Conservation (phyloP, 1,140 invertebrate genomes). For the Anastrepha ludens region DNA sequence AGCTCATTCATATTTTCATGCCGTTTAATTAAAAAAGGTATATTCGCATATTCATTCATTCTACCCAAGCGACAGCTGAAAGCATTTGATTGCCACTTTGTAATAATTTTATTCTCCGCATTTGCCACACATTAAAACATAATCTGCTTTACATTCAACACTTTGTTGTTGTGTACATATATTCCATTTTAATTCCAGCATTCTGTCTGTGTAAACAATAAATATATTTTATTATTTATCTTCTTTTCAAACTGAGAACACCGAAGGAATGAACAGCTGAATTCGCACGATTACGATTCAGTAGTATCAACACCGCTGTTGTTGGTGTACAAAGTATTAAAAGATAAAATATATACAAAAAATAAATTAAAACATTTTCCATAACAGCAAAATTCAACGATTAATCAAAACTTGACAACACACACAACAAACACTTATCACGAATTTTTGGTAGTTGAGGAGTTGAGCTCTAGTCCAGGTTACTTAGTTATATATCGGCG, state of each 20-base stretch:
- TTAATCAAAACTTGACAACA: background rate
- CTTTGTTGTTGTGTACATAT: background rate
- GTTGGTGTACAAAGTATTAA: background rate
- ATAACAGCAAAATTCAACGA: background rate
- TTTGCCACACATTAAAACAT: background rate
- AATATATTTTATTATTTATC: constrained; percentile 14
- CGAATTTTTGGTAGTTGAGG: background rate
- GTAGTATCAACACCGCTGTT: background rate
- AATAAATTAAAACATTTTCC: constrained; percentile 4
- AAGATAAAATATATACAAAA: background rate
- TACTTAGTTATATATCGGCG: no score
- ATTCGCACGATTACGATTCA: background rate
- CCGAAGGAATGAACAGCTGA: background rate
- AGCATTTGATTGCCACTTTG: background rate
- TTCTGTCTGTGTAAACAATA: constrained; percentile 24
- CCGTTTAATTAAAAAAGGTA: no score
- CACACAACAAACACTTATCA: background rate
- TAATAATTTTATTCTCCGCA: background rate
- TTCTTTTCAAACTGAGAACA: background rate
- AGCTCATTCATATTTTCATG: no score
- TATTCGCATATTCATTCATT: background rate
- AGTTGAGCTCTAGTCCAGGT: no score
- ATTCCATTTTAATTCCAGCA: background rate
- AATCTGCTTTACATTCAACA: background rate
- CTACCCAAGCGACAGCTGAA: background rate